A percentile compares a stretch with the other conserved stretches of the same genome.
Evolutionary conservation across 2,888 invertebrate genomes (phyloP).

Genomic region (Drosophila cognata): DNA sequence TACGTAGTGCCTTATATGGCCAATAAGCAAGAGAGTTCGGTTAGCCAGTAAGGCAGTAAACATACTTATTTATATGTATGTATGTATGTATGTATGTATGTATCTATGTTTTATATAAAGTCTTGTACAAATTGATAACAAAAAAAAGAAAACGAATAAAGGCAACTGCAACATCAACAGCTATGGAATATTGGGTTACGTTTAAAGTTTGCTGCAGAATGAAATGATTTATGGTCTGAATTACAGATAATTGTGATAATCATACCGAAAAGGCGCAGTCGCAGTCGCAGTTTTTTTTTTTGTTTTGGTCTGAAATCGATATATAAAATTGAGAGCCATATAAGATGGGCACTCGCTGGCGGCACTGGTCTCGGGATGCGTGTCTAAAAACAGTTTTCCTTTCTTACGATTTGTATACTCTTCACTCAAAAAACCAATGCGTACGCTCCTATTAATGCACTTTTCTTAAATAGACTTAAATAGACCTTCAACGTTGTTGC

Average conservation of each 20-base stretch:
- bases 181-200: slow-evolving; percentile 70
- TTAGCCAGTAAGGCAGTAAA: slow-evolving; percentile 16
- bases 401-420: slow-evolving; percentile 6
- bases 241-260: slow-evolving; percentile 84
- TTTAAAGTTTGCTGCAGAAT: slow-evolving; percentile 68
- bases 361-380: slow-evolving; percentile 42
- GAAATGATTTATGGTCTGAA: slow-evolving; percentile 83
- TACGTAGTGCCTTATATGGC: slow-evolving; percentile 30
- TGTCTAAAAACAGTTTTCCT: slow-evolving; percentile 55
- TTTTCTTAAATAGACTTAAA: background rate
- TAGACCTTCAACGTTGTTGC: no score
- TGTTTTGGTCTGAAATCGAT: slow-evolving; percentile 63
- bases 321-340: slow-evolving; percentile 54
- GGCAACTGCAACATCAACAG: slow-evolving; percentile 31
- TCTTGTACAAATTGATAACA: slow-evolving; percentile 64
- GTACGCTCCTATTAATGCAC: background rate
- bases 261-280: slow-evolving; percentile 75
- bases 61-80: slow-evolving; percentile 62
- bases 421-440: slow-evolving; percentile 1
- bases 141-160: slow-evolving; percentile 4
- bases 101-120: slow-evolving; percentile 46
- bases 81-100: slow-evolving; percentile 2
- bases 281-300: slow-evolving; percentile 42
- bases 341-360: slow-evolving; percentile 23
- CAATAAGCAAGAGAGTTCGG: slow-evolving; percentile 28